Evolutionary conservation across 30 jellyfish, hydroid and myxozoan genomes (phyloP).

Genomic region (Turritopsis dohrnii): DNA sequence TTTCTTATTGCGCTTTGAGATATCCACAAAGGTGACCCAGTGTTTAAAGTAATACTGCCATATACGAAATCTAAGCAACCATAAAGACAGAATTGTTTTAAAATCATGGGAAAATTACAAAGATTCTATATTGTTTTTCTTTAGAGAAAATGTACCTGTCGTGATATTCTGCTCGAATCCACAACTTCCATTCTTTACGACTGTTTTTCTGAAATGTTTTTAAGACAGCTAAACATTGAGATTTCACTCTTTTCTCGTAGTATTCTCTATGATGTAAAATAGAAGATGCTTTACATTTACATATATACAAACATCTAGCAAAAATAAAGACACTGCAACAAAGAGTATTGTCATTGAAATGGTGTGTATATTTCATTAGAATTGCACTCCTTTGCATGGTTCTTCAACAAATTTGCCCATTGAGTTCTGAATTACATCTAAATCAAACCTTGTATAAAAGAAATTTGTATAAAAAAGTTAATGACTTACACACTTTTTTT

Average conservation of each 20-base stretch:
- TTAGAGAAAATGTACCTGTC: neutral
- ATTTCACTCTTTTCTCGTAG: neutral
- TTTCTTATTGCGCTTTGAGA: neutral
- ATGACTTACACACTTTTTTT: too few relatives aligned
- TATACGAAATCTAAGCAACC: neutral
- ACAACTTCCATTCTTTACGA: neutral
- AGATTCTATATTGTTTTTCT: neutral
- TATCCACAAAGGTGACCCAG: neutral
- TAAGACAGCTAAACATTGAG: neutral
- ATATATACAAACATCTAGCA: too few relatives aligned
- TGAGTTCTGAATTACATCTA: too few relatives aligned
- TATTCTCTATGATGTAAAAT: neutral
- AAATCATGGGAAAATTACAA: too few relatives aligned
- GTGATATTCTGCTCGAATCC: slow-evolving; percentile 10
- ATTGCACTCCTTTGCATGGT: too few relatives aligned
- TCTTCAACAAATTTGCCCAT: too few relatives aligned
- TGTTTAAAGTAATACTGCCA: neutral
- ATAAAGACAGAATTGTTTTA: neutral
- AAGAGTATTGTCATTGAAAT: too few relatives aligned
- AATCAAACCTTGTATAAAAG: too few relatives aligned
- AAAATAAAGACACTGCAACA: too few relatives aligned
- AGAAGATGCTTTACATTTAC: too few relatives aligned
- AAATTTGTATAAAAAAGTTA: too few relatives aligned
- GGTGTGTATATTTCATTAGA: too few relatives aligned
- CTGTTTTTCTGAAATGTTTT: neutral